Percentiles rank a stretch among this genome's conserved stretches.
phyloP scores from a whole-genome alignment of 2,113 vertebrate species.

The Brachypteracias leptosomus region DNA sequence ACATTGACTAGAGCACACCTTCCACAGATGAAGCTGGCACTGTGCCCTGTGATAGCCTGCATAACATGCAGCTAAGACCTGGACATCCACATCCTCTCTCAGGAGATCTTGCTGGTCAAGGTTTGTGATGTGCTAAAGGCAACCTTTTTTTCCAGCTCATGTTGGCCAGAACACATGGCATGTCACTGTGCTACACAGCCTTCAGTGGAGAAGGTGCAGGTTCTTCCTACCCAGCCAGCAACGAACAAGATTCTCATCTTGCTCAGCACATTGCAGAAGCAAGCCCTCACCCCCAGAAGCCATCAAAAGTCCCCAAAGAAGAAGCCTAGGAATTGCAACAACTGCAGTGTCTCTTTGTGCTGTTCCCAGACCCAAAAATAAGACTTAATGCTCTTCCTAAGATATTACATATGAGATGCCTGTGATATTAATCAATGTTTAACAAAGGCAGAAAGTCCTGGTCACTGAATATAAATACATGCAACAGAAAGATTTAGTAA shows the following conservation, averaged over 20 bases:
- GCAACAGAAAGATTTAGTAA: slow-evolving; percentile 19
- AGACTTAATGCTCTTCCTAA: slow-evolving; percentile 2
- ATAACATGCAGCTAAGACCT: neutral
- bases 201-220: neutral
- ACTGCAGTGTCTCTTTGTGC: neutral
- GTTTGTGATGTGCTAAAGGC: neutral
- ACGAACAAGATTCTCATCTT: neutral
- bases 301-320: neutral
- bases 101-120: neutral
- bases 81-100: neutral
- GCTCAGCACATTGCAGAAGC: neutral
- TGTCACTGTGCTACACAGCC: accelerated
- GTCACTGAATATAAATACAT: slow-evolving; percentile 27
- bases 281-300: neutral
- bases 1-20: neutral
- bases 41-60: no score
- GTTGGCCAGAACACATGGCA: neutral
- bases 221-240: neutral
- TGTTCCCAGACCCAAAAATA: slow-evolving; percentile 9
- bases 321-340: neutral
- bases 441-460: slow-evolving; percentile 26
- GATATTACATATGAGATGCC: neutral
- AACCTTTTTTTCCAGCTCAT: neutral
- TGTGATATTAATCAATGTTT: slow-evolving; percentile 34
- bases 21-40: neutral